Percentiles rank a stretch among this genome's conserved stretches.
phyloP scores from a whole-genome alignment of 2,888 invertebrate species.

The Pristionchus fissidentatus region DNA sequence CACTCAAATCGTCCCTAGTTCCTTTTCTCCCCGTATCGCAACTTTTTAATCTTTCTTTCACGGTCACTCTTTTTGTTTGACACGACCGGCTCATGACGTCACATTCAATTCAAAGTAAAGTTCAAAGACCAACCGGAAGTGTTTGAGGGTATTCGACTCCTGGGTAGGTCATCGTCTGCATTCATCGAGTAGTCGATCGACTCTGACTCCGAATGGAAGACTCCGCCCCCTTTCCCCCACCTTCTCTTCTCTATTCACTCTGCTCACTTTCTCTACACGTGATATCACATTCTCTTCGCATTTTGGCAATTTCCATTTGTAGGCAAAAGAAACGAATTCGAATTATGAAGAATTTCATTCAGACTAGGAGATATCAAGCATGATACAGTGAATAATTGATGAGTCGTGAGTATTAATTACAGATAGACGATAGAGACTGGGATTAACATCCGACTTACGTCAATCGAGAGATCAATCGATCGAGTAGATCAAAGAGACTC shows the following conservation, averaged over 20 bases:
- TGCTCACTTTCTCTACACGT: neutral
- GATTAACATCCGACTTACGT: slow-evolving; percentile 49
- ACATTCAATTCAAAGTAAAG: too few species aligned
- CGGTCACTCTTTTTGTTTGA: slow-evolving; percentile 34
- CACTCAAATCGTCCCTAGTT: too few species aligned
- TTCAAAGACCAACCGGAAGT: slow-evolving; percentile 40
- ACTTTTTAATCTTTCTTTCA: slow-evolving; percentile 21
- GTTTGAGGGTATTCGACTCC: neutral
- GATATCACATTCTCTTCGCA: neutral
- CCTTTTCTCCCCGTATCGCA: slow-evolving; percentile 8
- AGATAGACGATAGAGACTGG: neutral
- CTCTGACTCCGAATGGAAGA: neutral
- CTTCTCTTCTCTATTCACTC: neutral
- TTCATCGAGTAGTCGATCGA: neutral
- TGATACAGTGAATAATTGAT: slow-evolving; percentile 26
- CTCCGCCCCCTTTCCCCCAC: slow-evolving; percentile 21
- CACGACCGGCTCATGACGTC: neutral
- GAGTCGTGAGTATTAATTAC: neutral
- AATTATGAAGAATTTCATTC: slow-evolving; percentile 40
- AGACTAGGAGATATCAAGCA: slow-evolving; percentile 23
- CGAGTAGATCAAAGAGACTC: neutral
- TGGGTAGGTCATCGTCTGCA: neutral
- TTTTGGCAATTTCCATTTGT: neutral
- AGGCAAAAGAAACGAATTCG: too few species aligned
- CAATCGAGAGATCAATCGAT: neutral